phyloP scores from a whole-genome alignment of 2,113 vertebrate species.

The Lathamus discolor region DNA sequence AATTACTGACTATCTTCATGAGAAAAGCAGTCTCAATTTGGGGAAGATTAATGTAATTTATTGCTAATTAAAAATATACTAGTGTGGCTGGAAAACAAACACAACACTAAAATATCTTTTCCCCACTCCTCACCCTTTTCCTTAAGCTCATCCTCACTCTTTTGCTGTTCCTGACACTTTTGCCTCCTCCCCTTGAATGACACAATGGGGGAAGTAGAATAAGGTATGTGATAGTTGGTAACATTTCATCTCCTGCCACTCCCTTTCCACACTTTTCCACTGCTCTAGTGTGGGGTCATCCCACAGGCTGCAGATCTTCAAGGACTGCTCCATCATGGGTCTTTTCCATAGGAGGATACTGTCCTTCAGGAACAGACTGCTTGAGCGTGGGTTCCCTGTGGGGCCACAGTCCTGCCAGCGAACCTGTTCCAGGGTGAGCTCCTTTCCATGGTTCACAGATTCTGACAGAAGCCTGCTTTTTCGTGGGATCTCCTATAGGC shows the following conservation, averaged over 20 bases:
- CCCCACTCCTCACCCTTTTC: neutral
- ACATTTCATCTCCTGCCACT: neutral
- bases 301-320: neutral
- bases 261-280: neutral
- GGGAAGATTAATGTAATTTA: neutral
- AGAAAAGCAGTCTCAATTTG: neutral
- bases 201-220: fast-evolving
- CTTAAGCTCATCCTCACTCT: neutral
- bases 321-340: neutral
- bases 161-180: neutral
- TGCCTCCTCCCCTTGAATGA: neutral
- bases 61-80: neutral
- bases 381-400: fast-evolving
- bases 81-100: neutral
- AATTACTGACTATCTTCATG: fast-evolving
- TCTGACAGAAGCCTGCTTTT: neutral
- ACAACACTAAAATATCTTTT: neutral
- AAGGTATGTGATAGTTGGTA: fast-evolving
- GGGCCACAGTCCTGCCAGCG: neutral
- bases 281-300: neutral
- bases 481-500: neutral
- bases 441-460: neutral
- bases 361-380: neutral
- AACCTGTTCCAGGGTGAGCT: fast-evolving
- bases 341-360: neutral